phyloP scores from a whole-genome alignment of 2,113 vertebrate genomes.

The Tamias sibiricus region DNA sequence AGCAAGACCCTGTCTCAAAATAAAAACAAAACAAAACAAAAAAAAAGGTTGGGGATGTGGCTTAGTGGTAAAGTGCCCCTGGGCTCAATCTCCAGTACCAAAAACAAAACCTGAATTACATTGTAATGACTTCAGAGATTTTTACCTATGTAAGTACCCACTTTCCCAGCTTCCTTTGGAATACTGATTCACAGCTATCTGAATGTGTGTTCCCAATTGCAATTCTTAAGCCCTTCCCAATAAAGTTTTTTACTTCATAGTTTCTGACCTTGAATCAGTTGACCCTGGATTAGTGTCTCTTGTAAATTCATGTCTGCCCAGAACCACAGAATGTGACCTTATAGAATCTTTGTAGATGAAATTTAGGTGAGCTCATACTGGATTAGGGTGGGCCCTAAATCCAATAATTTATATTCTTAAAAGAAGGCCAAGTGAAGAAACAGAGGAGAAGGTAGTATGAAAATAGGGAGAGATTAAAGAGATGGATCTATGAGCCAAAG shows the following conservation, averaged over 20 bases:
- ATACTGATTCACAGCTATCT: neutral
- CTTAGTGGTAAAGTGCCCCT: no score
- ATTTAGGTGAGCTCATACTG: neutral
- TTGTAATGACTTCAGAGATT: neutral
- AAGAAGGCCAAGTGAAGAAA: neutral
- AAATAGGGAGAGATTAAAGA: neutral
- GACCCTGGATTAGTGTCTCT: neutral
- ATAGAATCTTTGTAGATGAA: neutral
- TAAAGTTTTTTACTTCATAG: neutral
- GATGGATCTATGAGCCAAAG: neutral
- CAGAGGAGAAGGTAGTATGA: neutral
- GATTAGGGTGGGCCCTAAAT: neutral
- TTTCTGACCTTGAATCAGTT: neutral
- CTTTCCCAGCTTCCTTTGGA: neutral
- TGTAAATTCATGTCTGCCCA: neutral
- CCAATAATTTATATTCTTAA: neutral
- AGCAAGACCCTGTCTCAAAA: no score
- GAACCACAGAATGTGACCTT: neutral
- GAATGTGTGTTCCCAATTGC: neutral
- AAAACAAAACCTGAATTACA: no score
- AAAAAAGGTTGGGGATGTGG: no score
- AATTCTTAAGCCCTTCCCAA: neutral
- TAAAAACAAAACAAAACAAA: no score
- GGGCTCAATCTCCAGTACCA: no score
- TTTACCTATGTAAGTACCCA: neutral